These are phyloP conservation scores for Pterobdella sp. DNA, from an alignment of 2,888 invertebrate species.

Conservation along the genomic window DNA sequence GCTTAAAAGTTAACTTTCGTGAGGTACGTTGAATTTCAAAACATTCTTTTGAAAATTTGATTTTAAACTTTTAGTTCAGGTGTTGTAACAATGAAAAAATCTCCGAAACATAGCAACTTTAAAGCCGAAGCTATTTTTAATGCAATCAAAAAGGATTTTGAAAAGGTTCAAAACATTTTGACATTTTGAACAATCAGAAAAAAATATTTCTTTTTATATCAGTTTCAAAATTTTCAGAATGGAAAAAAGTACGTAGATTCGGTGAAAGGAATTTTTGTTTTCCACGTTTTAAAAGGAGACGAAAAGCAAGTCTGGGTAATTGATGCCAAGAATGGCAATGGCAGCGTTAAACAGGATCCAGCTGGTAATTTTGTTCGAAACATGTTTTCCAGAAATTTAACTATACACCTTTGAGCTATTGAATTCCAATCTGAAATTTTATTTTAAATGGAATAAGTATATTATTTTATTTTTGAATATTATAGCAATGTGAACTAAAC, in stretches of 20 bases:
- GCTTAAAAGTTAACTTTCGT: too few relatives aligned
- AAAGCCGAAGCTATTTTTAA: constrained; percentile 36
- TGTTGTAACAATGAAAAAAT: background rate
- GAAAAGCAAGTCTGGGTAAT: constrained; percentile 82
- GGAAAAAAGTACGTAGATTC: constrained; percentile 49
- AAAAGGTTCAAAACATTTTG: constrained; percentile 30
- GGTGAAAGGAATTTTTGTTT: constrained; percentile 72
- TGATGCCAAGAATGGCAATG: constrained; percentile 80
- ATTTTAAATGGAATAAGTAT: background rate
- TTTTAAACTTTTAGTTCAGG: background rate
- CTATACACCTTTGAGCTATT: too few relatives aligned
- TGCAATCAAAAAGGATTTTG: constrained; percentile 34
- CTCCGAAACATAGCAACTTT: constrained; percentile 31
- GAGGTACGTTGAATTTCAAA: background rate
- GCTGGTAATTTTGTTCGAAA: constrained; percentile 51
- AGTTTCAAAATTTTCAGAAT: too few relatives aligned
- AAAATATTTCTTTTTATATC: background rate
- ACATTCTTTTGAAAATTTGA: background rate
- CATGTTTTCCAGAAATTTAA: background rate
- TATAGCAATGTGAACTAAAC: too few relatives aligned
- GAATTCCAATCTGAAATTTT: background rate
- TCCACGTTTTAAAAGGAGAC: constrained; percentile 72
- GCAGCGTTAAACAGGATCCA: constrained; percentile 72
- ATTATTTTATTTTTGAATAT: background rate
- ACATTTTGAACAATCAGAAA: background rate